A percentile compares a stretch with the other conserved stretches of the same genome.
Evolutionary conservation across 1,140 invertebrate genomes (phyloP).

Genomic region (Drosophila dunni): DNA sequence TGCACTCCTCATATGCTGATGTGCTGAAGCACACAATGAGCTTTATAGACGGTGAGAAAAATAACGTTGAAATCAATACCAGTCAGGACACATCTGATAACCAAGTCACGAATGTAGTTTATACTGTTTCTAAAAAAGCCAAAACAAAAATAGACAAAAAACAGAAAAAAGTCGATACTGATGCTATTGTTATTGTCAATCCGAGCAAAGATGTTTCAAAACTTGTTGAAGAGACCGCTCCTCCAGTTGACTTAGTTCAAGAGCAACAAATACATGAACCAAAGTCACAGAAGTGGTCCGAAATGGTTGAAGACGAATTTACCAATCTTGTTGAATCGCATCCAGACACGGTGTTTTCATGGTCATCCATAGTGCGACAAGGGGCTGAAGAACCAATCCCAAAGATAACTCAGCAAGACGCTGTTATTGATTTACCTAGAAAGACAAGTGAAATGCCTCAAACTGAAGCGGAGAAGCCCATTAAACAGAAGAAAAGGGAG

Average conservation of each 20-base stretch:
- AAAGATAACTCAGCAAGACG: conserved; percentile 19
- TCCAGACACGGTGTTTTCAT: conserved; percentile 18
- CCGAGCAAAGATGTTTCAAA: not conserved
- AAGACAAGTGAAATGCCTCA: not conserved
- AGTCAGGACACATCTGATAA: not conserved
- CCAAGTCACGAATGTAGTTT: not conserved
- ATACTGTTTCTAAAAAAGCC: conserved; percentile 11
- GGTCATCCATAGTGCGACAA: conserved; percentile 70
- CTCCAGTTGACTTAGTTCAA: not conserved
- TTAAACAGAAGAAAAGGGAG: conserved; percentile 42
- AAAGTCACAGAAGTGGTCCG: conserved; percentile 41
- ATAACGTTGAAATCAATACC: conserved; percentile 23
- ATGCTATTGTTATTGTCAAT: not conserved
- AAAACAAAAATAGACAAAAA: conserved; percentile 44
- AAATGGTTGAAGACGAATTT: conserved; percentile 46
- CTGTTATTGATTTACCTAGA: not conserved
- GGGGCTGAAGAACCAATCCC: conserved; percentile 51
- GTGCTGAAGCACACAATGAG: conserved; percentile 66
- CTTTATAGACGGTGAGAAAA: conserved; percentile 63
- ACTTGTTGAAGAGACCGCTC: not conserved
- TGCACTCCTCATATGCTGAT: conserved; percentile 69
- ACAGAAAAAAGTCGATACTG: conserved; percentile 17
- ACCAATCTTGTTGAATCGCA: not conserved
- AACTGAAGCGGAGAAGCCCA: conserved; percentile 9
- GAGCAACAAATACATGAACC: not conserved